These are phyloP conservation scores for Oligia fasciuncula DNA, from an alignment of 2,888 invertebrate species.

Conservation along the genomic window DNA sequence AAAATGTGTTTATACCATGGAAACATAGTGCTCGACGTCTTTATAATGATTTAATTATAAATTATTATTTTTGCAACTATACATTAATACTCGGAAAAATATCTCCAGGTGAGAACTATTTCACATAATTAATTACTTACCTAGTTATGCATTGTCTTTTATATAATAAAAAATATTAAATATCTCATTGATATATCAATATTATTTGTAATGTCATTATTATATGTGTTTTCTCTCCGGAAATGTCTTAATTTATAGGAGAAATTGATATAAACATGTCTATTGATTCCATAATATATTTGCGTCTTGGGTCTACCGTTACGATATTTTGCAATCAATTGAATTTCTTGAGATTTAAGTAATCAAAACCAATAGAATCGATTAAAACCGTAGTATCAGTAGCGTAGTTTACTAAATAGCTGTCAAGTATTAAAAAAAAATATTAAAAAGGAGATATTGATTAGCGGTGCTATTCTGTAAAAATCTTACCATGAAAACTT, in stretches of 20 bases:
- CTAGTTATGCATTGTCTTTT: slow-evolving; percentile 15
- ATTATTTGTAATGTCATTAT: slow-evolving; percentile 32
- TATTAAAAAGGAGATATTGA: neutral
- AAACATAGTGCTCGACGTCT: neutral
- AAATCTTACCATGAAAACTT: too few relatives aligned
- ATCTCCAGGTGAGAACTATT: slow-evolving; percentile 2
- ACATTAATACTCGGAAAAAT: neutral
- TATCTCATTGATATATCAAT: slow-evolving; percentile 31
- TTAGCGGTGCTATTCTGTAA: neutral
- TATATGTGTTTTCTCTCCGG: slow-evolving; percentile 19
- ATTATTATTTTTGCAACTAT: neutral
- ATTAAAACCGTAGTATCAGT: neutral
- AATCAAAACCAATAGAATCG: neutral
- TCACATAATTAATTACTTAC: slow-evolving; percentile 13
- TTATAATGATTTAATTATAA: neutral
- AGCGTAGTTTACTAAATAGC: neutral
- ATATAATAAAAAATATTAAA: slow-evolving; percentile 31
- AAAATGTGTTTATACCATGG: neutral
- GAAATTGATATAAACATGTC: slow-evolving; percentile 34
- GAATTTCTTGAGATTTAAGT: slow-evolving; percentile 5
- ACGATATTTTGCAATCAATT: slow-evolving; percentile 3
- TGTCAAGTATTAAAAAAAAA: neutral
- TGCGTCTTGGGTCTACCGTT: neutral
- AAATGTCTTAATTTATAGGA: slow-evolving; percentile 47
- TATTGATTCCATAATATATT: slow-evolving; percentile 36